Evolutionary conservation across 2,888 invertebrate species (phyloP), one percentile per base, ranked within the genome.

Genomic region (Didymodactylos carnosus): DNA sequence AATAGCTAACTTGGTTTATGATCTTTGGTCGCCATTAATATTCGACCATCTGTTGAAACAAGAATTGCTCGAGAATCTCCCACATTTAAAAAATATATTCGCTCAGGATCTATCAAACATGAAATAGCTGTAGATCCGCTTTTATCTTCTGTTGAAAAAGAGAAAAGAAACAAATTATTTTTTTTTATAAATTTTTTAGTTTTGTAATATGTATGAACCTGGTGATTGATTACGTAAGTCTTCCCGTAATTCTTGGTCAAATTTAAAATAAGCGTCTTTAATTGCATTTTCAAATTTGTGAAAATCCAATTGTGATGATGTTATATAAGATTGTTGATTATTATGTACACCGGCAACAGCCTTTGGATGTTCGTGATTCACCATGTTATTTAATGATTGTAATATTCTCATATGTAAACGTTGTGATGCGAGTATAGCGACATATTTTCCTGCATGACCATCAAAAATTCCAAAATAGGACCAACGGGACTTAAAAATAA

Each of bases 61-160:
- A 97, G 85, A 29, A 98, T 91, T 7, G 93, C 94, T 72, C 98
- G 88, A 3, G 95, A 97, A 77, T 84, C 83, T 83, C 84, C 84
- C 77, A 83, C 83, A 77, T 84, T 84, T 73, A 80, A 83, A 78
- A 84, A 82, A 79, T 84, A 86, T 73, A 88, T 83, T 80, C 87
- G 86, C 79, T 88, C 88, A 13, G 93, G 91, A 73, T 95, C 93
- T 76, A 98, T 88, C 79, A 98, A 90, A 76, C 91, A 91, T 85
- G 94, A 94, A n/a, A 98, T 94, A 23, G 95, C 97, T 72, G 98
- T 98, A 19, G 95, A 94, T 72, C 98, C 98, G 77, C 93, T 92
- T 84, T 94, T 94, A 83, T 94, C 94, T 80, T 89, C 89, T 62
- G n/a, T 1, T 35, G 3, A 19, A n/a, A n/a, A 3, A 51, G 5